Percentiles rank a stretch among this genome's conserved stretches.
Evolutionary conservation across 2,888 invertebrate genomes (phyloP).

Genomic region (Branchellion lobata): DNA sequence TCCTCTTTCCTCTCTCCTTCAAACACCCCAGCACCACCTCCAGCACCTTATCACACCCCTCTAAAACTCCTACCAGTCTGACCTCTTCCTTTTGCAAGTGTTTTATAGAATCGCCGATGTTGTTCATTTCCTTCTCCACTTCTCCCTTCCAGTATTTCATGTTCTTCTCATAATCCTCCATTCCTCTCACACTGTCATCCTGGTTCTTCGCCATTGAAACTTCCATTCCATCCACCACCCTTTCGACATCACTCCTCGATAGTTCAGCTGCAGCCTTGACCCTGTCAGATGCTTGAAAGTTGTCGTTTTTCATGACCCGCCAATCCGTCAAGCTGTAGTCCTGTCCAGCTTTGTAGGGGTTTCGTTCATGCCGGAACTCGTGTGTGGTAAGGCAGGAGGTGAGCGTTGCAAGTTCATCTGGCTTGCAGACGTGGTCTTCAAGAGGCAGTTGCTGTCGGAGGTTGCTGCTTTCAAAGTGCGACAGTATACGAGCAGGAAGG

Average conservation of each 20-base stretch:
- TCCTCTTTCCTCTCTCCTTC: background rate
- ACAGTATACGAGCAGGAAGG: background rate
- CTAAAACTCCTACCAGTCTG: background rate
- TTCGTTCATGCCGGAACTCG: background rate
- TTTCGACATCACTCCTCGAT: background rate
- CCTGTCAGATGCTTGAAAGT: constrained; percentile 1
- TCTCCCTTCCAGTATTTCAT: background rate
- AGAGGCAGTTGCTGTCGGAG: background rate
- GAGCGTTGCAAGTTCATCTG: background rate
- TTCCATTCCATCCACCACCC: background rate
- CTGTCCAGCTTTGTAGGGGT: background rate
- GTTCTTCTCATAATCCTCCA: constrained; percentile 1
- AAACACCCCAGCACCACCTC: background rate
- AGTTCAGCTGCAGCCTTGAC: background rate
- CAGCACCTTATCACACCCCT: background rate
- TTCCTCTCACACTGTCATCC: background rate
- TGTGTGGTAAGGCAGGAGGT: background rate
- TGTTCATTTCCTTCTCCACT: background rate
- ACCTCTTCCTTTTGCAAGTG: background rate
- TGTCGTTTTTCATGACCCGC: background rate
- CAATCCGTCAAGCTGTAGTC: background rate
- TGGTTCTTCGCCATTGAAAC: background rate
- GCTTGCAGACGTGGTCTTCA: background rate
- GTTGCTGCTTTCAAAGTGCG: background rate
- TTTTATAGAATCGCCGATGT: background rate